These are phyloP conservation scores for Drosophila nigricruria DNA, from an alignment of 2,888 invertebrate species.

Conservation along the genomic window DNA sequence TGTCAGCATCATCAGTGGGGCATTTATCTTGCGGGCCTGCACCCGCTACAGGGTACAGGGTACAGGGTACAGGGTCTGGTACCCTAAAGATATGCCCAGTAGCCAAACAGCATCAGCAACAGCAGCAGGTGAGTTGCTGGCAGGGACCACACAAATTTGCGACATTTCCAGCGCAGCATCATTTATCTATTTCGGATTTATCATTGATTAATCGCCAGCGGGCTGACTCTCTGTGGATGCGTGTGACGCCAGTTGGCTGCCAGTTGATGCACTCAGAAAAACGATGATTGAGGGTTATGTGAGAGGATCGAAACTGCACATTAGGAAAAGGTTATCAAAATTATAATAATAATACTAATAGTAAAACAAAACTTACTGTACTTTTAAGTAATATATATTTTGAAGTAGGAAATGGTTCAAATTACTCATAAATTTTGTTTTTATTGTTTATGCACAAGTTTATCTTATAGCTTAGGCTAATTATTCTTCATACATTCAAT, in stretches of 20 bases:
- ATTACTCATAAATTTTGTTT: too few relatives aligned
- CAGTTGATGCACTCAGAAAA: slow-evolving; percentile 34
- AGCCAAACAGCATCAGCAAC: slow-evolving; percentile 17
- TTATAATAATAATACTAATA: not conserved
- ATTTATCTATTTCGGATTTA: slow-evolving; percentile 82
- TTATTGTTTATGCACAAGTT: too few relatives aligned
- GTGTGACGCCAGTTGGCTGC: slow-evolving; percentile 59
- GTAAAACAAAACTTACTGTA: too few relatives aligned
- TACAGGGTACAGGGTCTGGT: slow-evolving; percentile 30
- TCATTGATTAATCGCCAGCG: slow-evolving; percentile 81
- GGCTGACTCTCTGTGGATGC: slow-evolving; percentile 50
- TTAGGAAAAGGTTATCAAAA: too few relatives aligned
- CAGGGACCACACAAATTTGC: slow-evolving; percentile 74
- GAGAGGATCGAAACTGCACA: not conserved
- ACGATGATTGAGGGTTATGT: not conserved
- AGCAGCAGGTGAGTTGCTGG: slow-evolving; percentile 66
- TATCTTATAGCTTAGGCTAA: too few relatives aligned
- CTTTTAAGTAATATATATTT: too few relatives aligned
- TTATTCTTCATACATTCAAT: too few relatives aligned
- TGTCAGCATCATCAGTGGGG: slow-evolving; percentile 79
- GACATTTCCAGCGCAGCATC: slow-evolving; percentile 69
- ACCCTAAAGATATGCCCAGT: slow-evolving; percentile 15
- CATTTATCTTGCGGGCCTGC: slow-evolving; percentile 71
- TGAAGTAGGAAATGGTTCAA: too few relatives aligned
- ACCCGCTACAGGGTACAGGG: slow-evolving; percentile 60